Base-by-base conservation (phyloP, 2,797 vertebrate genomes). In the Eulemur albifrons region DNA sequence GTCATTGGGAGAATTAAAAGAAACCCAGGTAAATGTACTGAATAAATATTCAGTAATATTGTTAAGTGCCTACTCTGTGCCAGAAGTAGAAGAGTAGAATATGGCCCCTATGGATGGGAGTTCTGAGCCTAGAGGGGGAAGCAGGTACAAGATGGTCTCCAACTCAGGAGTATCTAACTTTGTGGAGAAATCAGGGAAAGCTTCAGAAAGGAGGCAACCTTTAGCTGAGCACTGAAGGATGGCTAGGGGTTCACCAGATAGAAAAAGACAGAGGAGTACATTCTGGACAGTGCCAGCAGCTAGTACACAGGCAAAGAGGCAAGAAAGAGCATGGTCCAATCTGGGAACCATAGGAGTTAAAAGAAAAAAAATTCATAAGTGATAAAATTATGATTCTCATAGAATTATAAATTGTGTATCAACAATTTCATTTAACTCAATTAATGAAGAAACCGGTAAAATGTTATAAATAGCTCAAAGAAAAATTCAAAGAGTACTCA, bases 401-500 rank as follows among this genome's bases (percentile, higher is more conserved):
- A 50, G 43, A 80, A 75, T 92, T 94, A 75, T 67, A 69, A 79
- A 88, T 21, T 73, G 8, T 79, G 20, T 82, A 18, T 70, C 72
- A 80, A 52, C 63, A 48, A 27, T 48, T 82, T 90, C 79, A 40
- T 69, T 92, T 82, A 83, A 27, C 50, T 93, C 40, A 48, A 50
- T 87, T 52, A 72, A 38, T 75, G 63, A 43, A 59, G n/a, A 93
- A 82, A n/a, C 13, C 25, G 73, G 32, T 32, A 75, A 87, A 30
- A 52, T 50, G 3, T 50, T 81, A 73, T 20, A 92, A 88, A 63
- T 61, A 23, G 11, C 76, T 93, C 52, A 88, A 88, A 94, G 86
- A 65, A 90, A 25, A 88, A 91, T 79, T 77, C 59, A 91, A 94
- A 87, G 80, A 92, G n/a, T n/a, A 43, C 48, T 79, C 5, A 30